Evolutionary conservation across 2,113 vertebrate genomes (phyloP).

Genomic region (Thymallus thymallus): DNA sequence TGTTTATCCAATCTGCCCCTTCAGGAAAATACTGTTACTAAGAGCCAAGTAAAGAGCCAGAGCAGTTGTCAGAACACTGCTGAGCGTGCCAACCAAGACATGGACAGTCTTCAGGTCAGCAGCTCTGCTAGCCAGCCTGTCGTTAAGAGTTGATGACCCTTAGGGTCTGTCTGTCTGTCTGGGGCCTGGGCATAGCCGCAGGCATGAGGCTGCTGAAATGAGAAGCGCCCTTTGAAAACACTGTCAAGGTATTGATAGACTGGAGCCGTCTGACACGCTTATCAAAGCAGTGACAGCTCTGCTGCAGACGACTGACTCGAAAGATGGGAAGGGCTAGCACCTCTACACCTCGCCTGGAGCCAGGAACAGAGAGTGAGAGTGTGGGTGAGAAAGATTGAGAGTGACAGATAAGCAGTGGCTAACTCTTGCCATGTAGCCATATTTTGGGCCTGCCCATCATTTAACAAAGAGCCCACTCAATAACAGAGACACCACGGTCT

Average conservation of each 20-base stretch:
- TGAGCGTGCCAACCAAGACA: conserved; percentile 15
- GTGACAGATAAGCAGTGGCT: not conserved
- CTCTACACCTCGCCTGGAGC: not conserved
- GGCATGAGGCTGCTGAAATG: conserved; percentile 43
- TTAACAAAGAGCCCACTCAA: conserved; percentile 1
- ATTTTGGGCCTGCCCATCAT: not conserved
- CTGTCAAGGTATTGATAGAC: conserved; percentile 53
- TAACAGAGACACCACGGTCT: conserved; percentile 17
- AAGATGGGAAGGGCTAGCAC: conserved; percentile 33
- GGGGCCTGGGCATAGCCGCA: conserved; percentile 32
- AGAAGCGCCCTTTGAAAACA: conserved; percentile 38
- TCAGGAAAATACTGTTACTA: too few relatives aligned
- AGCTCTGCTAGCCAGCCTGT: conserved; percentile 24
- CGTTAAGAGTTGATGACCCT: conserved; percentile 26
- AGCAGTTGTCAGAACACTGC: conserved; percentile 32
- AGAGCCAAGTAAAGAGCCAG: not conserved
- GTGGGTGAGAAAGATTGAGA: too few relatives aligned
- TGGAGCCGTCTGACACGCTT: conserved; percentile 51
- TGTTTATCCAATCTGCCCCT: not conserved
- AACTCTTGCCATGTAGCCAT: not conserved
- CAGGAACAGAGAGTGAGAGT: not conserved
- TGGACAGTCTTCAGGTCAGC: conserved; percentile 3
- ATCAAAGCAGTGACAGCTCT: conserved; percentile 46
- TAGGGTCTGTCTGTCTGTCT: conserved; percentile 36
- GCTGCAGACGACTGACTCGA: conserved; percentile 29